These are phyloP conservation scores for Aphelocoma californica DNA, from an alignment of 2,797 vertebrate genomes.

Conservation along the genomic window DNA sequence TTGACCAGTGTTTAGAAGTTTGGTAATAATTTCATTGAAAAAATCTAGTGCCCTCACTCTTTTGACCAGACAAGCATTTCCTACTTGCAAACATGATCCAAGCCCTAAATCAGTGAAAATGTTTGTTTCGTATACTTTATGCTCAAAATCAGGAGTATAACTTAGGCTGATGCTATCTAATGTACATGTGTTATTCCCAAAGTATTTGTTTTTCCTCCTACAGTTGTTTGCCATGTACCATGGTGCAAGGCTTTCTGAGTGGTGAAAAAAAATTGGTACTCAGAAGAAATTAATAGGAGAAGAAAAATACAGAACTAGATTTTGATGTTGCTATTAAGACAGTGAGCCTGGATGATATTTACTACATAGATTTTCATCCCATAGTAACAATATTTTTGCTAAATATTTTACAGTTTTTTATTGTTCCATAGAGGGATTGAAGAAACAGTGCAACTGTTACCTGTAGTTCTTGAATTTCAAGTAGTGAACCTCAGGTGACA, in stretches of 20 bases:
- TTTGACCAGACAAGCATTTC: background rate
- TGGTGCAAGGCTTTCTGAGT: background rate
- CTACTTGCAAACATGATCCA: background rate
- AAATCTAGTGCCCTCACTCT: background rate
- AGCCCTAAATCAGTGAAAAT: background rate
- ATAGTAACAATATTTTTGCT: background rate
- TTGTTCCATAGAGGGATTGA: background rate
- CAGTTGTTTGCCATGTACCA: background rate
- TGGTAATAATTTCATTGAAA: background rate
- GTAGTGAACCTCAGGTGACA: background rate
- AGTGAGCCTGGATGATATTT: background rate
- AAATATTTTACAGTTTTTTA: background rate
- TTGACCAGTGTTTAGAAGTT: background rate
- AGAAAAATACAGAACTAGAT: background rate
- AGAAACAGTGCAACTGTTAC: background rate
- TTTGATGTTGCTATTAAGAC: background rate
- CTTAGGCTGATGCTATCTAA: background rate
- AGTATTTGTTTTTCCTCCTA: background rate
- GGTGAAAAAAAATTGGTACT: background rate
- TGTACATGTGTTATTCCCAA: background rate
- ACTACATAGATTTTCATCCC: background rate
- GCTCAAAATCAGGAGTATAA: background rate
- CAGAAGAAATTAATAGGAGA: background rate
- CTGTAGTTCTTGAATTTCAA: conserved; percentile 12
- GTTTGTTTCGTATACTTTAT: background rate